Conservation (phyloP, 2,797 vertebrate genomes). For the Falco novaeseelandiae region DNA sequence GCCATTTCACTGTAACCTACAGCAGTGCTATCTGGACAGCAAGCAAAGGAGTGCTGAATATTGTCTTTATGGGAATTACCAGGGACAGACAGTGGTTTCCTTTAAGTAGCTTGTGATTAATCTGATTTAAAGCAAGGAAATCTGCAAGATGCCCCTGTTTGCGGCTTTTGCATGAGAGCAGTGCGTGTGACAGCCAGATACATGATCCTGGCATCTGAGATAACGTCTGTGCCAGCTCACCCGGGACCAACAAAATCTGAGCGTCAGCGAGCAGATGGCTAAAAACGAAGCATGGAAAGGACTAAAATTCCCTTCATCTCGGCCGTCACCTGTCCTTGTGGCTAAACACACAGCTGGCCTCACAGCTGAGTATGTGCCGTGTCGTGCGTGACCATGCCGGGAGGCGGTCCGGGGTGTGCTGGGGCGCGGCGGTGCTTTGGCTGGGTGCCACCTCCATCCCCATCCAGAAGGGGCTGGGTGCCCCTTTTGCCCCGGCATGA, state of each 20-base stretch:
- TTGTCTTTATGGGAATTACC: not conserved
- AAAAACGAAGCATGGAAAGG: not conserved
- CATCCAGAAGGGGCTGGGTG: not conserved
- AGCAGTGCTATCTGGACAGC: not conserved
- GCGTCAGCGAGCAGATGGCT: constrained; percentile 55
- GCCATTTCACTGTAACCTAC: not conserved
- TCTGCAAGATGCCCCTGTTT: not conserved
- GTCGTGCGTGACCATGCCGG: not conserved
- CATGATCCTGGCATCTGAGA: constrained; percentile 9
- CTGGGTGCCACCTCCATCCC: not conserved
- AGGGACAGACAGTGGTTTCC: constrained; percentile 1
- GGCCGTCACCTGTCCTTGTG: not conserved
- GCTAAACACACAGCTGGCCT: not conserved
- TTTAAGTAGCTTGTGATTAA: constrained; percentile 48
- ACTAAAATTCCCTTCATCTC: constrained; percentile 19
- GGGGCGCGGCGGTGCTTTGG: fast-evolving
- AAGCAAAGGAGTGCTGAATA: not conserved
- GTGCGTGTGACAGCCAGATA: not conserved
- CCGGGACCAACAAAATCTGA: not conserved
- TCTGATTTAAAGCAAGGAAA: constrained; percentile 10
- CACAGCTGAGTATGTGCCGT: not conserved
- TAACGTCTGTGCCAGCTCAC: constrained; percentile 28
- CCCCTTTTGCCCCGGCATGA: fast-evolving
- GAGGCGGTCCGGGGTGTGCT: not conserved
- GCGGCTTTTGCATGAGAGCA: not conserved